Evolutionary conservation across 2,888 invertebrate genomes (phyloP).

Genomic region (Euproctis similis): DNA sequence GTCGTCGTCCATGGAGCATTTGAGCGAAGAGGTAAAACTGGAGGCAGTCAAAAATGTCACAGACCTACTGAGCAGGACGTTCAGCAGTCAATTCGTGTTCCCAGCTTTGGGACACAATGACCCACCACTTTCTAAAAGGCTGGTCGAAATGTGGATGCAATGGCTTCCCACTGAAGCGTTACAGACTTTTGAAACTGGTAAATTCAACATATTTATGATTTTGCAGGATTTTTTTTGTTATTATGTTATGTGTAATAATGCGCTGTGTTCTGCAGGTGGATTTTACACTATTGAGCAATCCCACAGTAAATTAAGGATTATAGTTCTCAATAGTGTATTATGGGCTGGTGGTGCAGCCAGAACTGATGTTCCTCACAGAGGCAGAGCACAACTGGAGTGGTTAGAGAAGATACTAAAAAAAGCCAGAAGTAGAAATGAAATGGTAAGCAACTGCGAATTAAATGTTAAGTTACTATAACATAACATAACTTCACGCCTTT

Average conservation of each 20-base stretch:
- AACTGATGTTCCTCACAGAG: slow-evolving; percentile 58
- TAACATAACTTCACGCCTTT: too few species aligned
- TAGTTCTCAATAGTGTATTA: slow-evolving; percentile 92
- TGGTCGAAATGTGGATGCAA: slow-evolving; percentile 88
- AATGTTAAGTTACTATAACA: not conserved
- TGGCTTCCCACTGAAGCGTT: slow-evolving; percentile 90
- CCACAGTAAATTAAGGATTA: slow-evolving; percentile 85
- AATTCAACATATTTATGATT: too few species aligned
- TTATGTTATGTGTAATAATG: too few species aligned
- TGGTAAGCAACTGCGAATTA: slow-evolving; percentile 79
- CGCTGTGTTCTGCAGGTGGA: slow-evolving; percentile 85
- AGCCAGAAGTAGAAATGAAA: slow-evolving; percentile 84
- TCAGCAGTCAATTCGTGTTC: slow-evolving; percentile 91
- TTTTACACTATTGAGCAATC: slow-evolving; percentile 93
- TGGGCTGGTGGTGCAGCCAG: slow-evolving; percentile 76
- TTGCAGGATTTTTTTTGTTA: too few species aligned
- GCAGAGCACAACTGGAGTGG: slow-evolving; percentile 88
- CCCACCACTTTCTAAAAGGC: slow-evolving; percentile 77
- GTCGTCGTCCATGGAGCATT: slow-evolving; percentile 83
- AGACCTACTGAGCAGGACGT: slow-evolving; percentile 85
- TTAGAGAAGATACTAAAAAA: slow-evolving; percentile 83
- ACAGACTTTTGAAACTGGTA: slow-evolving; percentile 88
- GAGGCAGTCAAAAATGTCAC: slow-evolving; percentile 88
- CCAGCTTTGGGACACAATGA: slow-evolving; percentile 94
- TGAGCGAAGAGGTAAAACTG: slow-evolving; percentile 81